These are phyloP conservation scores for Drosophila setosimentum DNA, from an alignment of 2,888 invertebrate genomes.

Conservation along the genomic window DNA sequence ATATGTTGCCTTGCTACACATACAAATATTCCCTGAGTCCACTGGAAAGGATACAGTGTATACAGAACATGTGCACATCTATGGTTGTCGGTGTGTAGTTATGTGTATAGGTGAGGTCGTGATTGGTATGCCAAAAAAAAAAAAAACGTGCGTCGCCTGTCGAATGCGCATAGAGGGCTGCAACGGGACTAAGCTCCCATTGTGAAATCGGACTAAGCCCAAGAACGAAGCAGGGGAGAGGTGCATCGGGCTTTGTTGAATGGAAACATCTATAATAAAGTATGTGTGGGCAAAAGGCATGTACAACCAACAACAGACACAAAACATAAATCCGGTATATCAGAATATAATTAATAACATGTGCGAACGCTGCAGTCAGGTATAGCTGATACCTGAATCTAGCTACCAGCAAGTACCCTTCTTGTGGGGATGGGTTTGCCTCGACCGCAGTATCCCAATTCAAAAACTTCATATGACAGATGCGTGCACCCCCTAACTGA, in stretches of 20 bases:
- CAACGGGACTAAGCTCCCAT: not conserved
- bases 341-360: not conserved
- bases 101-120: constrained; percentile 12
- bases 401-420: not conserved
- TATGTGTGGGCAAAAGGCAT: constrained; percentile 40
- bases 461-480: not conserved
- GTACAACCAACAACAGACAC: constrained; percentile 16
- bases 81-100: not conserved
- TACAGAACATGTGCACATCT: constrained; percentile 1
- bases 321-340: not conserved
- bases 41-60: constrained; percentile 7
- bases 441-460: not conserved
- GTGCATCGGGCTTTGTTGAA: constrained; percentile 10
- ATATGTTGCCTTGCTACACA: not conserved
- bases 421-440: not conserved
- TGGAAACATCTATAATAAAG: constrained; percentile 57
- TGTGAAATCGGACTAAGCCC: not conserved
- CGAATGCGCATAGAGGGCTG: constrained; percentile 37
- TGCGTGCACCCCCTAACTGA: no score
- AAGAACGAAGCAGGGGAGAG: no score
- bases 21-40: not conserved
- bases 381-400: no score
- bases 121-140: constrained; percentile 18
- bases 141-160: constrained; percentile 60
- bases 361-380: not conserved